Evolutionary conservation across 1,140 invertebrate species (phyloP).

Genomic region (Tribolium castaneum): DNA sequence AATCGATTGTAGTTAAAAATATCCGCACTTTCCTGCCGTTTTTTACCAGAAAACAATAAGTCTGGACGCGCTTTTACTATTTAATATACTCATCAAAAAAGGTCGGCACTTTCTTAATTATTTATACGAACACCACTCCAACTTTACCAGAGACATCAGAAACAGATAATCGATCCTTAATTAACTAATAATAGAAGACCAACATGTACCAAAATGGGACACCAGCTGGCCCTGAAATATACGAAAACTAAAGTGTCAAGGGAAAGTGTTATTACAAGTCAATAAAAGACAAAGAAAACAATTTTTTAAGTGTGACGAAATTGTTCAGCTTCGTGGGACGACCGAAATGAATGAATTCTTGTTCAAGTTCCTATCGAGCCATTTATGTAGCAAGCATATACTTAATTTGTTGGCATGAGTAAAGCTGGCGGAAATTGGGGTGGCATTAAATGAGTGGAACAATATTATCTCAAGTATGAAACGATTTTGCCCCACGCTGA

Average conservation of each 20-base stretch:
- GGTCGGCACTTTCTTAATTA: not conserved
- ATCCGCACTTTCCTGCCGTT: not conserved
- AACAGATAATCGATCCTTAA: not conserved
- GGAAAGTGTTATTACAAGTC: not conserved
- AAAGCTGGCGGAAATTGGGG: conserved; percentile 5
- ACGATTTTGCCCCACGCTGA: not conserved
- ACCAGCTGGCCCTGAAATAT: not conserved
- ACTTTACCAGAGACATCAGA: not conserved
- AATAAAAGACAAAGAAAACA: not conserved
- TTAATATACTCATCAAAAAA: not conserved
- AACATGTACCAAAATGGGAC: not conserved
- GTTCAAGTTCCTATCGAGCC: not conserved
- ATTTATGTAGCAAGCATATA: not conserved
- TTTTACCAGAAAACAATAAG: not conserved
- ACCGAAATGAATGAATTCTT: not conserved
- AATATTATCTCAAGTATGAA: conserved; percentile 29
- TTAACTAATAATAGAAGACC: not conserved
- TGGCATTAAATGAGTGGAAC: conserved; percentile 20
- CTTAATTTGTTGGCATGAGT: conserved; percentile 19
- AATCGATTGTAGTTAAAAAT: conserved; percentile 15
- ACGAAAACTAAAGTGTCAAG: not conserved
- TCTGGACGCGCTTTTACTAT: not conserved
- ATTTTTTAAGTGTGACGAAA: no score
- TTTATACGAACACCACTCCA: not conserved
- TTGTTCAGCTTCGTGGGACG: not conserved